Percentiles rank a stretch among this genome's conserved stretches.
Evolutionary conservation across 2,797 vertebrate species (phyloP).

Genomic region (Myotis myotis): DNA sequence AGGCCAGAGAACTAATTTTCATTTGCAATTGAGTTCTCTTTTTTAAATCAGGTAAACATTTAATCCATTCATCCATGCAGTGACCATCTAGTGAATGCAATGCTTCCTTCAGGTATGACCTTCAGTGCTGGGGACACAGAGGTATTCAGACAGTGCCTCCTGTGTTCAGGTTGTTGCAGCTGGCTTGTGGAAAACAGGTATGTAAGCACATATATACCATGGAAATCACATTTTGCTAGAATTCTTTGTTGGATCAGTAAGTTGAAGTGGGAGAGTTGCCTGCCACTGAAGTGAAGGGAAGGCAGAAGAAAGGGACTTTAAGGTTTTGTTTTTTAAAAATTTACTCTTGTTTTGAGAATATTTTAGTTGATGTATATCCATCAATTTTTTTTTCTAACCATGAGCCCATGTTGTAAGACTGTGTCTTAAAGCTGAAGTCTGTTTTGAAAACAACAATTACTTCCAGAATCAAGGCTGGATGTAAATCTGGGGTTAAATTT

Average conservation of each 20-base stretch:
- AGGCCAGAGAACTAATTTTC: not conserved
- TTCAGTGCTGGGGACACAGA: not conserved
- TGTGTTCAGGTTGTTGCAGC: not conserved
- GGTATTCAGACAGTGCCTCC: not conserved
- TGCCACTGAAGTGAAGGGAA: not conserved
- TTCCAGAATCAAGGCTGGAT: not conserved
- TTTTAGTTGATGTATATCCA: conserved; percentile 22
- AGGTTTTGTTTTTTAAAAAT: not conserved
- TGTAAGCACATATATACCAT: not conserved
- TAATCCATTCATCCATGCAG: not conserved
- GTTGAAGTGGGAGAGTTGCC: not conserved
- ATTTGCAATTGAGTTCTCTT: not conserved
- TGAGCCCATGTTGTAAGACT: not conserved
- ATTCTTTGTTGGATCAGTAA: not conserved
- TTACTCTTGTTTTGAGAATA: conserved; percentile 45
- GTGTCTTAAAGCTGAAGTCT: conserved; percentile 2
- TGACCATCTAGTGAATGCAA: not conserved
- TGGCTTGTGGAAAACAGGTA: not conserved
- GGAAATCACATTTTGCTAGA: not conserved
- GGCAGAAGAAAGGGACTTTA: not conserved
- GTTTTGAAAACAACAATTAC: conserved; percentile 44
- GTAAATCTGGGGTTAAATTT: not conserved
- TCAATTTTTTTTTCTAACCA: not conserved
- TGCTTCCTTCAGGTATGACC: not conserved
- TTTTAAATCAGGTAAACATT: not conserved